These are phyloP conservation scores for Haemorhous mexicanus DNA, from an alignment of 2,113 vertebrate species.

Conservation along the genomic window DNA sequence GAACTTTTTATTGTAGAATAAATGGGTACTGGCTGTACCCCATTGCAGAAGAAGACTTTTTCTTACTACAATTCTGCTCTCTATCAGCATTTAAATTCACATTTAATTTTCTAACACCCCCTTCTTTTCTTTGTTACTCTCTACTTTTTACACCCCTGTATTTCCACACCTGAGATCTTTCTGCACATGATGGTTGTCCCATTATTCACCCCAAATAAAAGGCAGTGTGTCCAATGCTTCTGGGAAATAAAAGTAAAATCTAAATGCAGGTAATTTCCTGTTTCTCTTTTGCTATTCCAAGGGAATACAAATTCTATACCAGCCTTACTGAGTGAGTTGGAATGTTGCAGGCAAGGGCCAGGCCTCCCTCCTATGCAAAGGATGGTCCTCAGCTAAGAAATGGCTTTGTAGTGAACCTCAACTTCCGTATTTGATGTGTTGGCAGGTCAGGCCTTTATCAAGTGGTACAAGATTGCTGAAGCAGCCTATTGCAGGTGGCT, in stretches of 20 bases:
- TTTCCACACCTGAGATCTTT: neutral
- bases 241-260: neutral
- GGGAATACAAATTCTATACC: neutral
- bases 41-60: neutral
- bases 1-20: neutral
- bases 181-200: rapidly evolving
- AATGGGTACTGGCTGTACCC: neutral
- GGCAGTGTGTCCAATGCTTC: neutral
- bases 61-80: neutral
- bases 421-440: neutral
- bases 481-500: neutral
- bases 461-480: neutral
- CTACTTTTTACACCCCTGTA: neutral
- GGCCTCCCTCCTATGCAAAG: neutral
- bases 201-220: neutral
- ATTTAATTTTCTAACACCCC: neutral
- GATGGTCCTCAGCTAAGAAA: neutral
- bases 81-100: neutral
- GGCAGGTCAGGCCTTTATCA: neutral
- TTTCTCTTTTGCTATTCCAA: neutral
- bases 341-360: neutral
- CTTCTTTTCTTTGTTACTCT: neutral
- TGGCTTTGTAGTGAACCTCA: neutral
- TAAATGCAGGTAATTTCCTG: neutral
- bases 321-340: neutral